Evolutionary conservation across 2,888 invertebrate species (phyloP), one percentile per base, ranked within the genome.

Genomic region (Heteromyza rotundicornis): DNA sequence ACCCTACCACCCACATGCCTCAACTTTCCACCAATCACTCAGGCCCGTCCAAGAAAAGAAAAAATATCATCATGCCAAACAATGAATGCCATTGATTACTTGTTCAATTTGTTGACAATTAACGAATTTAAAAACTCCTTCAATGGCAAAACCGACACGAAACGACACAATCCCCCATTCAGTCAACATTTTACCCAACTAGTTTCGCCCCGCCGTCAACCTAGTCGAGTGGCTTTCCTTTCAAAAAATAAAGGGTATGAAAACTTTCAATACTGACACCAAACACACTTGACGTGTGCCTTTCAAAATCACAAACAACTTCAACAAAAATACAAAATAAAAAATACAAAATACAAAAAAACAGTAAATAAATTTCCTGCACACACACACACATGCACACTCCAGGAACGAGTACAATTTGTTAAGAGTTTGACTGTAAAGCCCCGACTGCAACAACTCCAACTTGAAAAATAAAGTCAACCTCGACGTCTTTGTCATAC

Each of bases 201-300:
- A 40, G 40, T 40, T 40, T 40, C 40, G 14, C 12, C n/a, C 40
- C 14, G 3, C 27, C 27, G 10, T 27, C 27, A 27, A 27, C 27
- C 27, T 27, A 5, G 7, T 27, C 47, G 47, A 47, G 47, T 47
- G 14, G 19, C 20, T 7, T 19, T 3, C 3, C n/a, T n/a, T n/a
- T 27, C 10, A 10, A 27, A 27, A 27, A 27, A 27, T 27, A 27
- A 27, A 27, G 14, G 36, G 32, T 35, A 54, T 19, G 35, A 7
- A 20, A n/a, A 40, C n/a, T n/a, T 19, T 19, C 47, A 47, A 47
- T 47, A 40, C 19, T 20, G 47, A 19, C 47, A 47, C 5, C 7
- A 19, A 20, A 72, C 66, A 71, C 69, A 70, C 70, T 69, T 71
- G 73, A 68, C 69, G 70, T 69, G 72, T 68, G 68, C 71, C 72